Base-by-base conservation (phyloP, 2,888 invertebrate genomes). In the Aethes cnicana region DNA sequence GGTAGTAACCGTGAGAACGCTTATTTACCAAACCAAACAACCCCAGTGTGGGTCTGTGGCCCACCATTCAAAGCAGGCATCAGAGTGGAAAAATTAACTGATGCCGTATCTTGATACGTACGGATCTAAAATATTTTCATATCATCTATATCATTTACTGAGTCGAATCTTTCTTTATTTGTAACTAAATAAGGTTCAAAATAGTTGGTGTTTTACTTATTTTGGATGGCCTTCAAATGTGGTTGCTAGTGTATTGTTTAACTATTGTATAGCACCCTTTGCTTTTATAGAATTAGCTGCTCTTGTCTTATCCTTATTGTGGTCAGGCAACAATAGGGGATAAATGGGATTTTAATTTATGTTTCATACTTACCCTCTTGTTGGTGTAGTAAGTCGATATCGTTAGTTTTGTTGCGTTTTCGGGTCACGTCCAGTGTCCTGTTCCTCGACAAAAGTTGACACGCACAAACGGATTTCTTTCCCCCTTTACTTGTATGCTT, bases 1-100 rank as follows among this genome's bases (percentile, higher is more conserved):
- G 21, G 30, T 44, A 44, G 32, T 49, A 56, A 56, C 63, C 83
- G 84, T 84, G 84, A 76, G 84, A 84, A 83, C 55, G 58, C 33
- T 44, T 39, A 46, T 46, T 66, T 57, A 57, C 57, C 58, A 64
- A 59, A 68, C 60, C 58, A 64, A 62, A 63, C 68, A 70, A 74
- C 76, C 74, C 72, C 66, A 72, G 70, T 76, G 69, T 72, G 72
- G 71, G 72, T 69, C 73, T 69, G 69, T 69, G 69, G 55, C 59
- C 64, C 57, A 61, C 67, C 56, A 84, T 86, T 83, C 77, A 84
- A 62, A 62, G 61, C 64, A 86, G 82, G 87, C 82, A 83, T 78
- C 70, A 81, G 83, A 72, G 77, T 77, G 83, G 78, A 83, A 87
- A 85, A 82, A 84, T 81, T 79, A 77, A 82, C 81, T 74, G 79